These are phyloP conservation scores for Bombylius major DNA, from an alignment of 2,888 invertebrate genomes.

Conservation along the genomic window DNA sequence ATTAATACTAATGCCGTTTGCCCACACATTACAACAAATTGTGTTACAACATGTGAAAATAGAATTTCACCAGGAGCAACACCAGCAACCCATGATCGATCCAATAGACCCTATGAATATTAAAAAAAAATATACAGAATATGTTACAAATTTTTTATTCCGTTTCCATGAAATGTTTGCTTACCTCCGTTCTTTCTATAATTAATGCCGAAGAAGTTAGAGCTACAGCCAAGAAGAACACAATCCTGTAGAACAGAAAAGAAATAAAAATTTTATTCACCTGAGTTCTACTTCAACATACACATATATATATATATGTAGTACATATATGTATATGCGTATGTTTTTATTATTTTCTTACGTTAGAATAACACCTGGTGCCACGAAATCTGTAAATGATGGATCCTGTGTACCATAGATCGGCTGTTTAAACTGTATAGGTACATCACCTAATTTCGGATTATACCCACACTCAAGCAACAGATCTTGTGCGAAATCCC, in stretches of 20 bases:
- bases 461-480: constrained; percentile 63
- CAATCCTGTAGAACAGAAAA: constrained; percentile 53
- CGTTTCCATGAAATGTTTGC: background rate
- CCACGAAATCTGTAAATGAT: constrained; percentile 91
- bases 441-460: constrained; percentile 75
- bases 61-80: constrained; percentile 85
- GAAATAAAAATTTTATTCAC: background rate
- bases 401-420: constrained; percentile 82
- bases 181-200: constrained; percentile 71
- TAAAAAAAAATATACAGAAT: too few species aligned
- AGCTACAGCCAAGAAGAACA: constrained; percentile 92
- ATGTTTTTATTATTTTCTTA: constrained; percentile 39
- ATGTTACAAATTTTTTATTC: background rate
- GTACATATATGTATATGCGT: background rate
- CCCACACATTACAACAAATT: constrained; percentile 90
- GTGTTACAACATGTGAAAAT: constrained; percentile 85
- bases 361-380: constrained; percentile 90
- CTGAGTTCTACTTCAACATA: too few species aligned
- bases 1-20: constrained; percentile 83
- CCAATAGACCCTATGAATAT: constrained; percentile 53
- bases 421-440: constrained; percentile 77
- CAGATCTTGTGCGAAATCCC: constrained; percentile 68
- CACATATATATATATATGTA: too few species aligned
- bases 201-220: constrained; percentile 84
- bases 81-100: constrained; percentile 88